Evolutionary conservation across 2,113 vertebrate genomes (phyloP).

Genomic region (Pseudorhombus dupliciocellatus): DNA sequence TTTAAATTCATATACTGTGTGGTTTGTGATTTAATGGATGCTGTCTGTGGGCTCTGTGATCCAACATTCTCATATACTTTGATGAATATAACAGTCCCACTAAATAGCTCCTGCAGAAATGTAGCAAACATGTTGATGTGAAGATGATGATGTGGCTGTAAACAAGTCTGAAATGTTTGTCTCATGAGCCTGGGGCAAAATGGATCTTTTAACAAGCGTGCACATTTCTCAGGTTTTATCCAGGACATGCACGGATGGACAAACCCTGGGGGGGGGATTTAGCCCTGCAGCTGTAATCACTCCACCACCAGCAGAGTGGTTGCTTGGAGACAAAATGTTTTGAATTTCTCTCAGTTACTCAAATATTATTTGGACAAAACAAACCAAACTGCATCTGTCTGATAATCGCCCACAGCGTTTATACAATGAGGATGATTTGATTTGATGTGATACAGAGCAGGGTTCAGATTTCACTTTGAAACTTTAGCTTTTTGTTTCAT

Average conservation of each 20-base stretch:
- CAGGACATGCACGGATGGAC: neutral
- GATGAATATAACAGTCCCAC: neutral
- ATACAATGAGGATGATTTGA: too few species aligned
- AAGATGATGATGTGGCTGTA: neutral
- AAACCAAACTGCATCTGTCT: too few species aligned
- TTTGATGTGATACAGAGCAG: too few species aligned
- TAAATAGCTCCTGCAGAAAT: neutral
- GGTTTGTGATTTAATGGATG: neutral
- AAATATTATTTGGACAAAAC: too few species aligned
- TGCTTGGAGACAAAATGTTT: too few species aligned
- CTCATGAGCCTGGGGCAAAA: neutral
- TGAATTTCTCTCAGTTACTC: too few species aligned
- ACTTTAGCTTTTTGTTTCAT: too few species aligned
- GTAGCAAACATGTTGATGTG: neutral
- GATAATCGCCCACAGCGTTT: too few species aligned
- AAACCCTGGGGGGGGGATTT: too few species aligned
- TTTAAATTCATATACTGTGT: neutral
- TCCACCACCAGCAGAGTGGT: neutral
- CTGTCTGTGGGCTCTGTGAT: neutral
- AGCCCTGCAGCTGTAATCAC: neutral
- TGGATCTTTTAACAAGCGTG: neutral
- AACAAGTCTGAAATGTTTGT: too few species aligned
- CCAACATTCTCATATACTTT: too few species aligned
- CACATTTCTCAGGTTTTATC: neutral
- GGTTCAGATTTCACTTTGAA: too few species aligned